Percentiles rank a stretch among this genome's conserved stretches.
Evolutionary conservation across 1,140 invertebrate genomes (phyloP).

Genomic region (Pogonomyrmex barbatus): DNA sequence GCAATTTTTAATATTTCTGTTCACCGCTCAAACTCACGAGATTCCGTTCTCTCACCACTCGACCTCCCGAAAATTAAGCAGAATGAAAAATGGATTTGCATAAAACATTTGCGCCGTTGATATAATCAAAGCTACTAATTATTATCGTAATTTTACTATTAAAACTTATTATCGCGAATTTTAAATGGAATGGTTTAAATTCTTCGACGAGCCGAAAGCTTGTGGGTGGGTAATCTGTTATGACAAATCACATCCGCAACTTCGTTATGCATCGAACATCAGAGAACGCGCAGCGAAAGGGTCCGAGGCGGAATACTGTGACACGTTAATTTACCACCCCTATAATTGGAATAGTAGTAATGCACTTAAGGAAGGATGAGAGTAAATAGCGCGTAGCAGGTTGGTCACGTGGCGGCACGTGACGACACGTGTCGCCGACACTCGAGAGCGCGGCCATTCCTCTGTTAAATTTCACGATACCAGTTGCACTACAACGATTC

Average conservation of each 20-base stretch:
- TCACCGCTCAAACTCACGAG: background rate
- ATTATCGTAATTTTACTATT: background rate
- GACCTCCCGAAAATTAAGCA: constrained; percentile 16
- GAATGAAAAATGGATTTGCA: constrained; percentile 12
- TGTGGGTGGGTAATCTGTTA: constrained; percentile 27
- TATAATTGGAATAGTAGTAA: constrained; percentile 76
- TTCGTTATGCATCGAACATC: constrained; percentile 43
- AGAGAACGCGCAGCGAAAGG: constrained; percentile 51
- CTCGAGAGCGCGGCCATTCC: constrained; percentile 59
- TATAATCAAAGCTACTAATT: constrained; percentile 16
- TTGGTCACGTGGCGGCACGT: constrained; percentile 82
- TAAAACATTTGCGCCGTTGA: constrained; percentile 20
- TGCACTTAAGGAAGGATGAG: constrained; percentile 77
- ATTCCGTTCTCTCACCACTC: background rate
- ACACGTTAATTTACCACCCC: constrained; percentile 71
- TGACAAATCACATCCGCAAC: constrained; percentile 56
- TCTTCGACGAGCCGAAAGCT: background rate
- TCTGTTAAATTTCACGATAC: constrained; percentile 51
- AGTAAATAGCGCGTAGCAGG: constrained; percentile 76
- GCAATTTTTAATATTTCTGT: constrained; percentile 1
- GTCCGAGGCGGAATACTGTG: constrained; percentile 56
- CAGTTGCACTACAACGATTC: constrained; percentile 21
- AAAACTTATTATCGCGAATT: constrained; percentile 13
- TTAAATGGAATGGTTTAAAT: constrained; percentile 3
- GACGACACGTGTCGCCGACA: constrained; percentile 81